Evolutionary conservation across 37 sponge, comb jelly and placozoan genomes (phyloP).

Genomic region (Tethya wilhelma): DNA sequence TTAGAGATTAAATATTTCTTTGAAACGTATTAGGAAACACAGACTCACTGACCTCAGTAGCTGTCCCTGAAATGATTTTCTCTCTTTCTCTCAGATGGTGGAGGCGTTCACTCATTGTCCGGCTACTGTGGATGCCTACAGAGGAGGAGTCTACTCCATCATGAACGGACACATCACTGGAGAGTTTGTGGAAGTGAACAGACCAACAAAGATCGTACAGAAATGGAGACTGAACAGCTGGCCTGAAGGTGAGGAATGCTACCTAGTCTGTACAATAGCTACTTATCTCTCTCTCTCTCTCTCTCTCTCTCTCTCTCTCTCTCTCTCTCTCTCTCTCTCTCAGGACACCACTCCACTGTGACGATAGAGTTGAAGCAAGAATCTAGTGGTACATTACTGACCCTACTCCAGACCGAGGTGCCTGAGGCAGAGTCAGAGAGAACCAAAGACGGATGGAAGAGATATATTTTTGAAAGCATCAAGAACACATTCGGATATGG

Average conservation of each 20-base stretch:
- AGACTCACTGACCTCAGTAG: too few species aligned
- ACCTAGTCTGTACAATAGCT: not conserved
- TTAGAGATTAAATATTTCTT: too few species aligned
- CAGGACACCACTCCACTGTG: slow-evolving; percentile 87
- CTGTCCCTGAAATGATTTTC: too few species aligned
- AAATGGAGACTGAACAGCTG: slow-evolving; percentile 83
- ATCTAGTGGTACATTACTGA: slow-evolving; percentile 41
- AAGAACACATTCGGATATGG: slow-evolving; percentile 95
- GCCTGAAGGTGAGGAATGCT: slow-evolving; percentile 73
- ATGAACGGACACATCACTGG: slow-evolving; percentile 88
- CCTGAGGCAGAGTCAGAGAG: slow-evolving; percentile 79
- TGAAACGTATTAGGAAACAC: too few species aligned
- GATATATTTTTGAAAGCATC: slow-evolving; percentile 85
- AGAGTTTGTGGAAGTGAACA: slow-evolving; percentile 78
- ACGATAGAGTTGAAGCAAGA: slow-evolving; percentile 65
- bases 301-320: not conserved
- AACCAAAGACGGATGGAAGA: slow-evolving; percentile 87
- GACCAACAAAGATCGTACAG: slow-evolving; percentile 65
- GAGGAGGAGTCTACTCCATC: slow-evolving; percentile 81
- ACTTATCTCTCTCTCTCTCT: not conserved
- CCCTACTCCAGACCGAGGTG: slow-evolving; percentile 79
- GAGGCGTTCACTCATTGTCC: slow-evolving; percentile 75
- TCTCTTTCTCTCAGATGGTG: slow-evolving; percentile 50
- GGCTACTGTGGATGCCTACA: slow-evolving; percentile 63
- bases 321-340: not conserved